phyloP scores from a whole-genome alignment of 2,888 invertebrate species.

The Leuctra nigra region DNA sequence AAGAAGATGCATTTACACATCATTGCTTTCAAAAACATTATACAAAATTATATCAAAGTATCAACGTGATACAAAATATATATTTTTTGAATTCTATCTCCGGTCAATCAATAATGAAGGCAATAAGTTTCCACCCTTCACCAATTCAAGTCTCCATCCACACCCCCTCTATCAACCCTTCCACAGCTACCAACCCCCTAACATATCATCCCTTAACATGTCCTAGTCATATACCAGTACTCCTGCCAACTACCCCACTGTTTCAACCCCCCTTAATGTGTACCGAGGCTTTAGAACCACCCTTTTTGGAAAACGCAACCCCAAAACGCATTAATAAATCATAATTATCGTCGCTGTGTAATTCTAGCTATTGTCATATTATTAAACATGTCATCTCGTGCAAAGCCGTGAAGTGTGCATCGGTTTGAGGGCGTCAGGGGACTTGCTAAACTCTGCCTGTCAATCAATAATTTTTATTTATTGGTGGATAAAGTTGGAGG shows the following conservation, averaged over 20 bases:
- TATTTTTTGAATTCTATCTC: no score
- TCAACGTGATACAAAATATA: no score
- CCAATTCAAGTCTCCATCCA: no score
- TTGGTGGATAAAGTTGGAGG: background rate
- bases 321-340: conserved; percentile 24
- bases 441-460: background rate
- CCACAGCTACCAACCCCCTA: conserved; percentile 12
- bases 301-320: conserved; percentile 4
- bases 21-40: no score
- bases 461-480: conserved; percentile 3
- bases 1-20: no score
- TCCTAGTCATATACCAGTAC: conserved; percentile 17
- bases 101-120: no score
- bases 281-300: background rate
- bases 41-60: no score
- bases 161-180: conserved; percentile 1
- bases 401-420: background rate
- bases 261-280: conserved; percentile 21
- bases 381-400: conserved; percentile 18
- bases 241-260: conserved; percentile 14
- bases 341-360: conserved; percentile 23
- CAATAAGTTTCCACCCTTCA: background rate
- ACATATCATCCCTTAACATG: conserved; percentile 23
- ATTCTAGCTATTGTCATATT: conserved; percentile 21
- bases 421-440: background rate